These are phyloP conservation scores for Myiozetetes cayanensis DNA, from an alignment of 2,113 vertebrate species.

Conservation along the genomic window DNA sequence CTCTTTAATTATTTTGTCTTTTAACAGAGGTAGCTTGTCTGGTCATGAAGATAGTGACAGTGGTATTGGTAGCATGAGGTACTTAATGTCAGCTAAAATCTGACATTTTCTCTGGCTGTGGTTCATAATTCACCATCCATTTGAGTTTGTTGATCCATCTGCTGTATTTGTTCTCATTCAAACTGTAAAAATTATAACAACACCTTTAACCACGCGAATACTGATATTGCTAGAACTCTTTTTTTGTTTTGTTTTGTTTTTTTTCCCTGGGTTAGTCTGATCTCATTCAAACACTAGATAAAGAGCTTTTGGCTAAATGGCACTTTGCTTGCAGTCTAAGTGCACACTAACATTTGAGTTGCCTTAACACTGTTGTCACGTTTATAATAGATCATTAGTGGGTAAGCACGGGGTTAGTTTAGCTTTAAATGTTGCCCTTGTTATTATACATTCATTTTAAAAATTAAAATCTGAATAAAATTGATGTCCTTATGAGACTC, in stretches of 20 bases:
- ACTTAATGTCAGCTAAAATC: conserved; percentile 12
- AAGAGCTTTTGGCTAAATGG: conserved; percentile 50
- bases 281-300: conserved; percentile 11
- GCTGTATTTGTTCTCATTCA: conserved; percentile 28
- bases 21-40: conserved; percentile 42
- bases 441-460: background rate
- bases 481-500: background rate
- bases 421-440: conserved; percentile 3
- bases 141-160: conserved; percentile 33
- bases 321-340: conserved; percentile 25
- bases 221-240: background rate
- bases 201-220: conserved; percentile 22
- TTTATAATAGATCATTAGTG: conserved; percentile 40
- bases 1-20: conserved; percentile 69
- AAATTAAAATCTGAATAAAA: background rate
- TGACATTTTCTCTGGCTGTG: conserved; percentile 30
- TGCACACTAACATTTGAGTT: background rate
- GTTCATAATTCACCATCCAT: background rate
- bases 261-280: conserved; percentile 36
- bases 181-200: background rate
- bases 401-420: background rate
- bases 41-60: conserved; percentile 27
- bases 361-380: background rate
- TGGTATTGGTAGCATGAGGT: background rate
- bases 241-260: background rate